phyloP scores from a whole-genome alignment of 1,140 invertebrate species.

The Meloidogyne floridensis region DNA sequence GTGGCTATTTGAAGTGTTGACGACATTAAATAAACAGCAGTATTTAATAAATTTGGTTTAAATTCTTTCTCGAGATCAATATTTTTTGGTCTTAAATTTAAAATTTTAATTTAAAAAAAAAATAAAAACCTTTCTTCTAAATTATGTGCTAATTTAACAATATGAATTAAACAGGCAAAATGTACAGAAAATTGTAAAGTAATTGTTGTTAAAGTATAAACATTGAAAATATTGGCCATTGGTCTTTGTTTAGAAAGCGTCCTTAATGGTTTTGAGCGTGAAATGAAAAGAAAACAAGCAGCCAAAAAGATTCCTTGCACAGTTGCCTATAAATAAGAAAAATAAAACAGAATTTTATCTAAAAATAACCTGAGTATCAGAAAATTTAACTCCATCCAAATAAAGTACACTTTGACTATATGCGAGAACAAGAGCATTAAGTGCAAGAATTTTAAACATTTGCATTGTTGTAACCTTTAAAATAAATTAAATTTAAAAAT shows the following conservation, averaged over 20 bases:
- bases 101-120: slow-evolving; percentile 25
- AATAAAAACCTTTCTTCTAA: slow-evolving; percentile 61
- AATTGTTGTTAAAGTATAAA: slow-evolving; percentile 94
- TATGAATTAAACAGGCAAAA: slow-evolving; percentile 84
- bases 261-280: slow-evolving; percentile 93
- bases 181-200: slow-evolving; percentile 91
- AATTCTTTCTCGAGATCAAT: slow-evolving; percentile 83
- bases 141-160: slow-evolving; percentile 72
- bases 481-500: background rate
- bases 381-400: slow-evolving; percentile 95
- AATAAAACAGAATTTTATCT: background rate
- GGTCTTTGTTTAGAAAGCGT: slow-evolving; percentile 88
- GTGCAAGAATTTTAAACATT: slow-evolving; percentile 99
- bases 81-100: slow-evolving; percentile 50
- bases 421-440: slow-evolving; percentile 95
- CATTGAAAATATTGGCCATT: slow-evolving; percentile 96
- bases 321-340: slow-evolving; percentile 8
- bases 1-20: slow-evolving; percentile 94
- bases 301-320: slow-evolving; percentile 80
- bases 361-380: slow-evolving; percentile 88
- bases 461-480: slow-evolving; percentile 84
- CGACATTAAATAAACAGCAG: slow-evolving; percentile 96
- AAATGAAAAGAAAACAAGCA: slow-evolving; percentile 95
- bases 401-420: slow-evolving; percentile 98
- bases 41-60: slow-evolving; percentile 89